These are phyloP conservation scores for Galerucella pusilla DNA, from an alignment of 2,888 invertebrate genomes.

Conservation along the genomic window DNA sequence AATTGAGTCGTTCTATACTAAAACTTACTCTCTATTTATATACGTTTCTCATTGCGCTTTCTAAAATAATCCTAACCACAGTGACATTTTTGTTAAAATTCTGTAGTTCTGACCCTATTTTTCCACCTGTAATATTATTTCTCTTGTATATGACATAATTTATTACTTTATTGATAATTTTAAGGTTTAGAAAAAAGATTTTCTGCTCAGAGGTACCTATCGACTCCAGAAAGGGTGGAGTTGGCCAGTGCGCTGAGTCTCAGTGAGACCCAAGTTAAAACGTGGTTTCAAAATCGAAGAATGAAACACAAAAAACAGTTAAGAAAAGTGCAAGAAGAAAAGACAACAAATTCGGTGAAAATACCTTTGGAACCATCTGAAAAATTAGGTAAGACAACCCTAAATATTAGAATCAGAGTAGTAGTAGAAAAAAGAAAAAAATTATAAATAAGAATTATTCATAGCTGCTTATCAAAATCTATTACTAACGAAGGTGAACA, in stretches of 20 bases:
- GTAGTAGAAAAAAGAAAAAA: background rate
- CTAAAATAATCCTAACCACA: too few relatives aligned
- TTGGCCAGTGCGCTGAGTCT: slow-evolving; percentile 91
- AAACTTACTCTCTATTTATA: too few relatives aligned
- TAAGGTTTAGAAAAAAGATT: slow-evolving; percentile 92
- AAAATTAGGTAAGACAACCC: slow-evolving; percentile 38
- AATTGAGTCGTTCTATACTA: too few relatives aligned
- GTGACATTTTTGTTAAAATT: too few relatives aligned
- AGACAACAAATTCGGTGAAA: slow-evolving; percentile 48
- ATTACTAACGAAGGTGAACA: too few relatives aligned
- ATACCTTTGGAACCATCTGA: slow-evolving; percentile 35
- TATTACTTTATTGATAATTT: slow-evolving; percentile 39
- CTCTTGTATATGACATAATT: background rate
- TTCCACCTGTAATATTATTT: too few relatives aligned
- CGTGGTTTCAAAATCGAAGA: slow-evolving; percentile 97
- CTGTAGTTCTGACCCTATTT: too few relatives aligned
- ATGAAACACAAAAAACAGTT: slow-evolving; percentile 97
- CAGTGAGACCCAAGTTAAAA: slow-evolving; percentile 95
- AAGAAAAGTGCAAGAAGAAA: slow-evolving; percentile 74
- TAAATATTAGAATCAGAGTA: background rate
- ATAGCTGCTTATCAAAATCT: too few relatives aligned
- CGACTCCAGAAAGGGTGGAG: slow-evolving; percentile 96
- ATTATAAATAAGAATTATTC: too few relatives aligned
- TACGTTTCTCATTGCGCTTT: too few relatives aligned
- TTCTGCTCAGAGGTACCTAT: slow-evolving; percentile 93